Evolutionary conservation across 2,797 vertebrate genomes (phyloP).

Genomic region (Carapus acus): DNA sequence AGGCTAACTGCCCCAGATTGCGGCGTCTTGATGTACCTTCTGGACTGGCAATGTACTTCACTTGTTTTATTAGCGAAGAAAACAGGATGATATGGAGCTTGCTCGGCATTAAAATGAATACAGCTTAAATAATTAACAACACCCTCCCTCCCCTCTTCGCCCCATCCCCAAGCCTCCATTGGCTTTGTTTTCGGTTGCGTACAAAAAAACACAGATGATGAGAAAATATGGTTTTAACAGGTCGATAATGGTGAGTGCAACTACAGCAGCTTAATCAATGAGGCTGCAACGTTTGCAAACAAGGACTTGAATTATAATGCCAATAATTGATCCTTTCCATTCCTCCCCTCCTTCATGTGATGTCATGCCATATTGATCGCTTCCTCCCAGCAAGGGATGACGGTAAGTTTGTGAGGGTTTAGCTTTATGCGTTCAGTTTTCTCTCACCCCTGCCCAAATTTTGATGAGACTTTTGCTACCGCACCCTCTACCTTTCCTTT

Average conservation of each 20-base stretch:
- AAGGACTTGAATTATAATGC: conserved; percentile 77
- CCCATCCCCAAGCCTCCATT: too few species aligned
- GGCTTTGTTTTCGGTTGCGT: conserved; percentile 57
- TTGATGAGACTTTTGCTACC: conserved; percentile 84
- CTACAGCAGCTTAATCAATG: conserved; percentile 74
- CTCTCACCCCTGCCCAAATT: too few species aligned
- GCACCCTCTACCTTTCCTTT: conserved; percentile 23
- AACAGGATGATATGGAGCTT: conserved; percentile 61
- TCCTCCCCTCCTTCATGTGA: conserved; percentile 55
- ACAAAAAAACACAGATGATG: conserved; percentile 68
- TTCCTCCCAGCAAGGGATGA: conserved; percentile 58
- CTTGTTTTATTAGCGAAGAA: conserved; percentile 54
- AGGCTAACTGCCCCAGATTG: conserved; percentile 70
- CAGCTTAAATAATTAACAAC: conserved; percentile 71
- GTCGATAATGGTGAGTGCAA: conserved; percentile 75
- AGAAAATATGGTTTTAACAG: conserved; percentile 78
- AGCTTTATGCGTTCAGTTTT: conserved; percentile 29
- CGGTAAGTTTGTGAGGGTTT: conserved; percentile 80
- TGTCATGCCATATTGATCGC: conserved; percentile 71
- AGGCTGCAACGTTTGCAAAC: conserved; percentile 74
- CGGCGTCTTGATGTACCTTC: conserved; percentile 68
- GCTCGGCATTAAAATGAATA: conserved; percentile 63
- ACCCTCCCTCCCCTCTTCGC: conserved; percentile 45
- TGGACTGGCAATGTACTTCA: conserved; percentile 56
- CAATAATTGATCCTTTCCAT: conserved; percentile 73